Evolutionary conservation across 1,140 invertebrate genomes (phyloP), one percentile per base, ranked within the genome.

Genomic region (Popillia japonica): DNA sequence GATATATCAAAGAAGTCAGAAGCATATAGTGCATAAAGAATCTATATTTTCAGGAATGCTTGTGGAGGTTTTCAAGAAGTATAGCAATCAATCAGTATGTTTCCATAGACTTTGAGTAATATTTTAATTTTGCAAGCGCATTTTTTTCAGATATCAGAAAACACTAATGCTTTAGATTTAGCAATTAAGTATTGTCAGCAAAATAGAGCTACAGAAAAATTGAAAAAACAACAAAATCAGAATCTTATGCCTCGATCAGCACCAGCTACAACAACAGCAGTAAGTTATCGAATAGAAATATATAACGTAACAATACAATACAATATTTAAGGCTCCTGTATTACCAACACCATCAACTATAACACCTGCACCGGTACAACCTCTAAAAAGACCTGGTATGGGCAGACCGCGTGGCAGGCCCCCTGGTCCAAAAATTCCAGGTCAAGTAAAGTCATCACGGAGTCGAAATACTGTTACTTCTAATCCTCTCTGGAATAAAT

Each of bases 1-100:
- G 80, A 88, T 89, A n/a, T 92, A 92, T 82, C 88, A 90, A 78
- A 88, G 88, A 83, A 88, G 89, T 0, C 90, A 91, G 79, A 93
- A 92, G 83, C 88, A 90, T 81, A 86, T 89, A 7, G 87, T 90
- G 27, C 86, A 87, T 2, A 92, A 92, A 81, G 87, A 89, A 64
- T 81, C 81, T 2, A 87, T 88, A 68, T 90, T 92, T 64, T 87
- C 87, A n/a, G 87, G 88, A 14, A 85, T 93, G 61, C 81, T 93
- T 0, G 86, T 90, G 0, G 91, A 93, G 48, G 89, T 89, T 22
- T 93, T 92, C 79, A 92, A 91, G 83, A 86, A 85, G 0, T 88
- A 87, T 41, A 87, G 85, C 20, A 86, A 86, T 20, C 86, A 88
- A 41, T 87, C 88, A 83, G 88, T 89, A 78, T 84, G 81, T 82